These are phyloP conservation scores for Rhizomys pruinosus DNA, from an alignment of 2,113 vertebrate genomes.

Conservation along the genomic window DNA sequence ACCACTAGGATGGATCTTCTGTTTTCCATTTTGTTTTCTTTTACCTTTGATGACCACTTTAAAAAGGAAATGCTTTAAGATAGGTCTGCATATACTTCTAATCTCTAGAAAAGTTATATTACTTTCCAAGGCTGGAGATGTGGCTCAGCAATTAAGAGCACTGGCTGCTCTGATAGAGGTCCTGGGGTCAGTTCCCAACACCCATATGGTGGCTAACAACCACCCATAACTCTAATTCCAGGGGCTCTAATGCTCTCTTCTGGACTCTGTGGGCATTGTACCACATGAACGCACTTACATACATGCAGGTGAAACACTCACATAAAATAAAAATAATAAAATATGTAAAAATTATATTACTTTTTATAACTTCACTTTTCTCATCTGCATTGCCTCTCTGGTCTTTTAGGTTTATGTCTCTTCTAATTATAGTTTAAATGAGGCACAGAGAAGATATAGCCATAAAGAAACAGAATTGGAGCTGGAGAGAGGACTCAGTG, in stretches of 20 bases:
- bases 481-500: too few relatives aligned
- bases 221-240: too few relatives aligned
- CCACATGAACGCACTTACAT: too few relatives aligned
- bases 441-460: neutral
- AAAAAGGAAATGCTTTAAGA: constrained; percentile 39
- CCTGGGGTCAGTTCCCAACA: too few relatives aligned
- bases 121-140: neutral
- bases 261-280: too few relatives aligned
- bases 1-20: neutral
- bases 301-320: too few relatives aligned
- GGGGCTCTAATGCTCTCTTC: too few relatives aligned
- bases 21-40: neutral
- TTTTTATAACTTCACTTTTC: neutral
- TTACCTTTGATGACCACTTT: neutral
- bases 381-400: neutral
- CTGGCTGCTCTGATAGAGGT: too few relatives aligned
- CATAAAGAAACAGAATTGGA: neutral
- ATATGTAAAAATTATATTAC: neutral
- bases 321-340: too few relatives aligned
- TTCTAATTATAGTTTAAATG: neutral
- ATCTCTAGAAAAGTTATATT: neutral
- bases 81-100: neutral
- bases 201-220: too few relatives aligned
- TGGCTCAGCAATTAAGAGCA: too few relatives aligned
- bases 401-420: neutral